Evolutionary conservation across 2,888 invertebrate species (phyloP).

Genomic region (Zaprionus obscuricornis): DNA sequence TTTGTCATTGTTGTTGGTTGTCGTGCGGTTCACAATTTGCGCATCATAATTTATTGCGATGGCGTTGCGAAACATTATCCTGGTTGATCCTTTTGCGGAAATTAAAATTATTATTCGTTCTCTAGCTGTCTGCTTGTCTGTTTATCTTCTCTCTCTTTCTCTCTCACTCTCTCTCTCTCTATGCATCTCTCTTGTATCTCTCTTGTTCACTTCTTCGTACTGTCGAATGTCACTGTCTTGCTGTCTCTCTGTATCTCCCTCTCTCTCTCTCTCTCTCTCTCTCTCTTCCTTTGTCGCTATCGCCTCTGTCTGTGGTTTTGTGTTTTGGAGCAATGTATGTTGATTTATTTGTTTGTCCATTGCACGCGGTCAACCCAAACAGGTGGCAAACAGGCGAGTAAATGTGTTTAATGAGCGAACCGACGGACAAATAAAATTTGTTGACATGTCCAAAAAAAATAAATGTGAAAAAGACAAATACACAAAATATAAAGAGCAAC

Average conservation of each 20-base stretch:
- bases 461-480: not conserved
- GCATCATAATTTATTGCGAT: conserved; percentile 58
- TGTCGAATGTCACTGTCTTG: not conserved
- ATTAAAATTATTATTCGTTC: conserved; percentile 51
- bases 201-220: not conserved
- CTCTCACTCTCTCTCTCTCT: conserved; percentile 2
- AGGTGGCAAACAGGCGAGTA: conserved; percentile 33
- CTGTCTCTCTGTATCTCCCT: not conserved
- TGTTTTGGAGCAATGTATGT: conserved; percentile 4
- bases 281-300: not conserved
- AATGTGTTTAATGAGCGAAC: conserved; percentile 52
- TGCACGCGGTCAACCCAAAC: conserved; percentile 45
- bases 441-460: conserved; percentile 25
- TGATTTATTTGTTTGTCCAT: conserved; percentile 44
- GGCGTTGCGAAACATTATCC: conserved; percentile 40
- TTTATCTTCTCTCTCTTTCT: not conserved
- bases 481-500: not conserved
- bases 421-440: conserved; percentile 32
- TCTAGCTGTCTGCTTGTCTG: not conserved
- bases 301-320: not conserved
- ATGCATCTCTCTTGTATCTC: conserved; percentile 1
- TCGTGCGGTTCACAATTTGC: conserved; percentile 53
- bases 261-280: not conserved
- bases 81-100: conserved; percentile 64
- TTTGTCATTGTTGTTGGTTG: conserved; percentile 9